These are phyloP conservation scores for Sceloporus tristichus DNA, from an alignment of 2,113 vertebrate genomes.

Conservation along the genomic window DNA sequence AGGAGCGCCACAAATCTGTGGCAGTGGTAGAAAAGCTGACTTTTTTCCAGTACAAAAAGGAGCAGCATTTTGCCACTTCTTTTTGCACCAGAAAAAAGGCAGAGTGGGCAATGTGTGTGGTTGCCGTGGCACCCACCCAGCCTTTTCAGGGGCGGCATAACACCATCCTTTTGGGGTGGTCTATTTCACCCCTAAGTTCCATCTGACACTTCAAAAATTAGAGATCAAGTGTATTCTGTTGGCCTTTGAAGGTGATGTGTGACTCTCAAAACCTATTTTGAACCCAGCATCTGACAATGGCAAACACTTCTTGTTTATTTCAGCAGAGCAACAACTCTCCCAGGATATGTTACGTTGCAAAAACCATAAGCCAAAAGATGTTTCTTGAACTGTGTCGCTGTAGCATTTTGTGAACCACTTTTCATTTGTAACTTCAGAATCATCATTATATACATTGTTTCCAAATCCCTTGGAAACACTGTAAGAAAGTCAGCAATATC, in stretches of 20 bases:
- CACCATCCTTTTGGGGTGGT: too few species aligned
- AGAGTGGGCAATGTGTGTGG: too few species aligned
- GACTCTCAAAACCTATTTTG: conserved; percentile 34
- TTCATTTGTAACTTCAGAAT: conserved; percentile 46
- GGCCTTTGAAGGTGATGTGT: conserved; percentile 14
- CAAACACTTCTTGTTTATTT: conserved; percentile 47
- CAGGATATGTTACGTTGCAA: conserved; percentile 46
- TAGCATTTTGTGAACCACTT: conserved; percentile 25
- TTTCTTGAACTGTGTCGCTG: conserved; percentile 48
- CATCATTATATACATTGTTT: conserved; percentile 31
- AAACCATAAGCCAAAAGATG: conserved; percentile 37
- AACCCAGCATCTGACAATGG: conserved; percentile 39
- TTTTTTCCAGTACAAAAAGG: too few species aligned
- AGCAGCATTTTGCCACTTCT: too few species aligned
- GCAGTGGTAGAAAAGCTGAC: too few species aligned
- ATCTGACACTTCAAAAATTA: neutral
- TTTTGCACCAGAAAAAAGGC: too few species aligned
- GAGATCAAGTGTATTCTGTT: neutral
- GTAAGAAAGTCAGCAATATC: conserved; percentile 15
- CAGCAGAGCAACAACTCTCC: conserved; percentile 34
- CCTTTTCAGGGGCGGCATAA: too few species aligned
- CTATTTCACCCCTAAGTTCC: neutral
- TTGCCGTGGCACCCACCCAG: too few species aligned
- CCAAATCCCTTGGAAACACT: conserved; percentile 15
- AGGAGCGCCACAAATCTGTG: too few species aligned